Conservation (phyloP, 2,113 vertebrate species). For the Centropus unirufus region DNA sequence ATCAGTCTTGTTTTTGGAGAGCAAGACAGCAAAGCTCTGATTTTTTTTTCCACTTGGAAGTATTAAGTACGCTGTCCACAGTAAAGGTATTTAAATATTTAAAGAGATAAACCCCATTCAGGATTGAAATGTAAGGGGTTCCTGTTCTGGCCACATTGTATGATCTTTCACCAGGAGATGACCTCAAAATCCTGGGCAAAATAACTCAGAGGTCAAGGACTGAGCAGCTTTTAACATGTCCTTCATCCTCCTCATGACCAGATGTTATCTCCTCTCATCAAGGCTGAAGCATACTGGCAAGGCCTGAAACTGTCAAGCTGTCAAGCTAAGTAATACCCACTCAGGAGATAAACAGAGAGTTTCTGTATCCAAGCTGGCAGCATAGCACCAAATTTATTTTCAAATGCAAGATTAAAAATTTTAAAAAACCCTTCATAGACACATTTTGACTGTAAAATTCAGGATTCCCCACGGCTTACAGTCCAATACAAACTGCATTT, state of each 20-base stretch:
- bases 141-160: not conserved
- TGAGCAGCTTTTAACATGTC: not conserved
- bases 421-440: not conserved
- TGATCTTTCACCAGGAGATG: not conserved
- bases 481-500: not conserved
- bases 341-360: constrained; percentile 10
- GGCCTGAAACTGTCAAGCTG: not conserved
- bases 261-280: not conserved
- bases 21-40: not conserved
- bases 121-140: not conserved
- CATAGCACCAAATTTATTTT: not conserved
- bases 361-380: not conserved
- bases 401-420: constrained; percentile 18
- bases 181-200: not conserved
- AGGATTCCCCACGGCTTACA: not conserved
- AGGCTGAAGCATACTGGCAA: not conserved
- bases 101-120: not conserved
- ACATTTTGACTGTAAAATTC: not conserved
- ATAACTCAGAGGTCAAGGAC: not conserved
- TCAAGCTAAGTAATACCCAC: not conserved
- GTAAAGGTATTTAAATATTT: not conserved
- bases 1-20: not conserved
- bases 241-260: not conserved
- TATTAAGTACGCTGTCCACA: not conserved
- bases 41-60: not conserved